phyloP scores from a whole-genome alignment of 2,797 vertebrate species.

The Argentina silus region DNA sequence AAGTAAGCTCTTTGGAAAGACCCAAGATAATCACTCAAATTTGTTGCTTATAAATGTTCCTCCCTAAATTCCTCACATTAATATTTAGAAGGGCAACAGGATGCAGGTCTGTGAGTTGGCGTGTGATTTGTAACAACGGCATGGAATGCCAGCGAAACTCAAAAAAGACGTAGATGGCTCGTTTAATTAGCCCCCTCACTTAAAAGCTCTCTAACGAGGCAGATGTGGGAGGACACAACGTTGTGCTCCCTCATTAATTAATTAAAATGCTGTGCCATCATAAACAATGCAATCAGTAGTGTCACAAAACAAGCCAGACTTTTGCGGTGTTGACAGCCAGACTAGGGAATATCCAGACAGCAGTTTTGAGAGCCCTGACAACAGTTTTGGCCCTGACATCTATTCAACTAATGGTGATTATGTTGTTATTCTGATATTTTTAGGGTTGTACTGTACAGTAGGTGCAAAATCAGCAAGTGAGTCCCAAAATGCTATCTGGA shows the following conservation, averaged over 20 bases:
- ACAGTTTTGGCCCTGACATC: no score
- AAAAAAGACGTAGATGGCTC: conserved; percentile 1
- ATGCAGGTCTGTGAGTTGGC: not conserved
- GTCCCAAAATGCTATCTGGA: no score
- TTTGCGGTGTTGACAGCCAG: not conserved
- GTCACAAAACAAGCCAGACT: not conserved
- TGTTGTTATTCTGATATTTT: no score
- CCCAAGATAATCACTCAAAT: not conserved
- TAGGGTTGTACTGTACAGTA: no score
- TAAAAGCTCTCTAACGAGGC: conserved; percentile 27
- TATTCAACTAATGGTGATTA: no score
- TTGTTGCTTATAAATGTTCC: not conserved
- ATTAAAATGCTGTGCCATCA: conserved; percentile 18
- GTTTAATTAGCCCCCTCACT: conserved; percentile 36
- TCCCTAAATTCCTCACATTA: conserved; percentile 2
- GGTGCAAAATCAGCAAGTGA: no score
- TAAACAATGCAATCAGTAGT: conserved; percentile 15
- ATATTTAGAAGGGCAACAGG: conserved; percentile 1
- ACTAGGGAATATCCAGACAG: not conserved
- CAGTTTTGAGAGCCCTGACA: no score
- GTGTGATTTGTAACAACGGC: conserved; percentile 12
- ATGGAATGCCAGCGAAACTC: conserved; percentile 10
- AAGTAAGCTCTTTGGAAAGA: conserved; percentile 18
- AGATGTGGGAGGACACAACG: conserved; percentile 14
- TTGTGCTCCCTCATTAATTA: conserved; percentile 20